Evolutionary conservation across 2,113 vertebrate species (phyloP), one percentile per base, ranked within the genome.

Genomic region (Regulus satrapa): DNA sequence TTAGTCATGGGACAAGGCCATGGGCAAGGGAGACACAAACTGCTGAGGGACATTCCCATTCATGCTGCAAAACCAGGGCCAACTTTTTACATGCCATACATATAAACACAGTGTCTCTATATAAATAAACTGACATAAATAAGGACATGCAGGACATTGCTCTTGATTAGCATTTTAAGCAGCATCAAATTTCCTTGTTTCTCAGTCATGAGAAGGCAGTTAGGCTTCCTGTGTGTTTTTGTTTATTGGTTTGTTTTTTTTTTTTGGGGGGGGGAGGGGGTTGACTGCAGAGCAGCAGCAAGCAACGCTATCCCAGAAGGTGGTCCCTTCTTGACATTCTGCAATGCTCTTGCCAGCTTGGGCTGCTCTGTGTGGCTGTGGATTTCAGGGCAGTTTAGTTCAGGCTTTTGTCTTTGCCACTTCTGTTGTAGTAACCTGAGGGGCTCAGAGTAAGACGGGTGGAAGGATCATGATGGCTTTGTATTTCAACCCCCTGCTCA

Each of bases 1-100:
- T 85, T 12, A 15, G 56, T 26, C 46, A 41, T 0, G 0, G 51
- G 84, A 75, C 0, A 14, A 74, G 59, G 49, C 36, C 59, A 18
- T 0, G 4, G 59, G 23, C 25, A 9, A 31, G 0, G 3, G 28
- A 23, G 12, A 51, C 66, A 58, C 6, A 48, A 51, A 62, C 68
- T 82, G 69, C 81, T 1, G 9, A 49, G 43, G 16, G 61, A 38
- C 61, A 1, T 67, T 75, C 43, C 85, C 3, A 0, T 24, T 59
- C 28, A 21, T 51, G 0, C 0, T 8, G 51, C 49, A 54, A 54
- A 90, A 66, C 7, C 38, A 40, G 58, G 38, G 24, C 5, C 52
- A 45, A 51, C 5, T 62, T 66, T 89, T 55, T 26, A 36, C 20
- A 49, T 14, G 18, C 38, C 4, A 0, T 12, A 2, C n/a, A n/a